Evolutionary conservation across 2,888 invertebrate species (phyloP), one percentile per base, ranked within the genome.

Genomic region (Lasioglossum figueresi): DNA sequence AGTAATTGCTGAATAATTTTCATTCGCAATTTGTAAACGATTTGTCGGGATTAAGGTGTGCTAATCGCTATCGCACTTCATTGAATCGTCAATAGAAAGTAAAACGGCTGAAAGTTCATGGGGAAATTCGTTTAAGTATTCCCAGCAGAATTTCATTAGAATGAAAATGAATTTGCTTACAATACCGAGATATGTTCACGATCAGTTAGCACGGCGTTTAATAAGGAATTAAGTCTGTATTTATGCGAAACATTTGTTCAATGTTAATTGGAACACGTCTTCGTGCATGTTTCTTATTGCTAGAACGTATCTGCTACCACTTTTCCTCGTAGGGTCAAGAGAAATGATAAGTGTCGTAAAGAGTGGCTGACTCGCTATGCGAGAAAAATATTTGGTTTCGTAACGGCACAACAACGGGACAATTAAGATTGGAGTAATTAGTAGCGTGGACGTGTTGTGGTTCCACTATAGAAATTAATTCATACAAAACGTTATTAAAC

Each of bases 291-390:
- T 37, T 12, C 12, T 4, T 12, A n/a, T 40, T 70, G 68, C 40
- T 23, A 34, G 34, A 68, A 23, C 37, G 68, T 8, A 16, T 68
- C 2, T 4, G 14, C 23, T 23, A 66, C 6, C 34, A 10, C 16
- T 12, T 37, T 4, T 1, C 37, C 34, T 37, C 10, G 1, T 8
- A 34, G 10, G 23, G 23, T 68, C 19, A 4, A 68, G 19, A 34
- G 34, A 34, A 34, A 34, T 66, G 2, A 34, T 16, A 16, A 8
- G 1, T 23, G 68, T 3, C 1, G 23, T 68, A 68, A 37, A 37
- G 8, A 34, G 4, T 37, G 10, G 23, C 12, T 4, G 37, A 10
- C 71, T 86, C 86, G 82, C 91, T 90, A 86, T 23, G 80, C 45
- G 45, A 31, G 19, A n/a, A n/a, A 66, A 19, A 23, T 23, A 40